Evolutionary conservation across 2,888 invertebrate genomes (phyloP), one percentile per base, ranked within the genome.

Genomic region (Zeuzera pyrina): DNA sequence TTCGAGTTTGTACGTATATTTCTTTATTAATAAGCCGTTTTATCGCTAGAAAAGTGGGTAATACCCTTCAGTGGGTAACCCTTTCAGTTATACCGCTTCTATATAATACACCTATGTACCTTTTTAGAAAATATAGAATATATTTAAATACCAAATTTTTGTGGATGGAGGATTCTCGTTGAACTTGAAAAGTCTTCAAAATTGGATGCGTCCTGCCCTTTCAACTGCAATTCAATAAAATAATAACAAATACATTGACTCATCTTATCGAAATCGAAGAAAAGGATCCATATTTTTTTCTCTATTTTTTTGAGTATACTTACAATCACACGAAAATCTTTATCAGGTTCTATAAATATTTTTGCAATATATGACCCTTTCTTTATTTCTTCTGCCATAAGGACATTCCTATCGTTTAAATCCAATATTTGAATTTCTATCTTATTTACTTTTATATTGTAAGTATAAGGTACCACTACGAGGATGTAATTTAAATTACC

Each of bases 291-390:
- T n/a, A n/a, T n/a, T n/a, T n/a, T n/a, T n/a, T n/a, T n/a, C n/a
- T n/a, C n/a, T n/a, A n/a, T n/a, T n/a, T n/a, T n/a, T n/a, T n/a
- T n/a, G n/a, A n/a, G n/a, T n/a, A 22, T 22, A 25, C 45, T 57
- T 55, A 76, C 77, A 48, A 52, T 56, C 29, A 74, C 50, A 14
- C 41, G 49, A 36, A 68, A 72, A 0, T 40, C 23, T 23, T 44
- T 57, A 1, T 51, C 47, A 1, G 52, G 47, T 5, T 56, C 49
- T 7, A 70, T 45, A 13, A 52, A 53, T 1, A 49, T 29, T 2
- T 45, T 49, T 0, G 61, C 38, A 0, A 55, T 33, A 26, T 66
- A 77, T 5, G 52, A 30, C 7, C 51, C 52, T n/a, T 45, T 33
- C 1, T 23, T 26, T 30, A 38, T 40, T 29, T 54, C 43, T 14